Percentiles rank a stretch among this genome's conserved stretches.
Evolutionary conservation across 2,113 vertebrate species (phyloP).

Genomic region (Leptodactylus fuscus): DNA sequence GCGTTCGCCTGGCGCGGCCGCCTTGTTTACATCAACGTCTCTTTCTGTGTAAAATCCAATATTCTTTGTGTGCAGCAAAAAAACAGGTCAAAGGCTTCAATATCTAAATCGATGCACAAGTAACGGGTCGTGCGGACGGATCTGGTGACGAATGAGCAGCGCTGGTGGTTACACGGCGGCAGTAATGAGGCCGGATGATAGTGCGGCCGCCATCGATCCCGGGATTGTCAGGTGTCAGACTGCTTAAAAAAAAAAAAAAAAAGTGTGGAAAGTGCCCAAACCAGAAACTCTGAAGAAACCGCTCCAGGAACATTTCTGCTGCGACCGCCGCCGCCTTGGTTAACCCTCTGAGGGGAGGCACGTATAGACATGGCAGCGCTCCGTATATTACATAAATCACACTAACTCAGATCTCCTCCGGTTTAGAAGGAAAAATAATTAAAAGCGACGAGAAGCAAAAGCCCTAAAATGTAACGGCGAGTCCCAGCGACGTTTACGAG

Average conservation of each 20-base stretch:
- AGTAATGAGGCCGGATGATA: neutral
- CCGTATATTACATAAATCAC: neutral
- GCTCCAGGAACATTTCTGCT: neutral
- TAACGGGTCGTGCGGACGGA: neutral
- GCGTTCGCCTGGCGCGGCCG: neutral
- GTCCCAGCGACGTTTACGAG: neutral
- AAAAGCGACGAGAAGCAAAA: neutral
- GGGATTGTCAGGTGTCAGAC: neutral
- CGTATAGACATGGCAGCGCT: neutral
- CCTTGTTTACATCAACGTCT: constrained; percentile 38
- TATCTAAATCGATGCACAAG: constrained; percentile 4
- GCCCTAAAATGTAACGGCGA: constrained; percentile 17
- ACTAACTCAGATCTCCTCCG: neutral
- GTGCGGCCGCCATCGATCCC: neutral
- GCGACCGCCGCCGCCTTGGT: neutral
- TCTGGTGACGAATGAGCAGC: neutral
- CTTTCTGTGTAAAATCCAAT: constrained; percentile 40
- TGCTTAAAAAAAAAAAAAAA: neutral
- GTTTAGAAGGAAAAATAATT: neutral
- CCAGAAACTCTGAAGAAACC: neutral
- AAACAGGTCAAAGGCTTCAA: constrained; percentile 10
- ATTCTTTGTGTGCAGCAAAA: constrained; percentile 9
- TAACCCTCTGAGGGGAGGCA: neutral
- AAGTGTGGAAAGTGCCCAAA: neutral
- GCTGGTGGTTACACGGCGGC: neutral